These are phyloP conservation scores for Sminthopsis crassicaudata DNA, from an alignment of 2,113 vertebrate genomes.

Conservation along the genomic window DNA sequence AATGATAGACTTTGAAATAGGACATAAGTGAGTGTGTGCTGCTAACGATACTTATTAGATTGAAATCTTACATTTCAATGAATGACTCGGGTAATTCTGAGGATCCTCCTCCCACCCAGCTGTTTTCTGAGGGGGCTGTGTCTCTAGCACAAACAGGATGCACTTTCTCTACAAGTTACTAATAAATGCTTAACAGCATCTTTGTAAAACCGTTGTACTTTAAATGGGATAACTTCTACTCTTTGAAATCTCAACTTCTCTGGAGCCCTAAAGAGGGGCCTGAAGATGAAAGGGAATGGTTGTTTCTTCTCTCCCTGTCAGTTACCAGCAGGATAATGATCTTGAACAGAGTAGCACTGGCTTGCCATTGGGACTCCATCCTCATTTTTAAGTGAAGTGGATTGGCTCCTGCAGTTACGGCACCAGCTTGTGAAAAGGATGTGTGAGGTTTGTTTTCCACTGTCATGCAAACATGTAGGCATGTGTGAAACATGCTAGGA, in stretches of 20 bases:
- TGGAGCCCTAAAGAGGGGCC: background rate
- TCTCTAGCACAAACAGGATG: background rate
- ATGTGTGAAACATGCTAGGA: background rate
- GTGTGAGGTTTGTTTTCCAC: constrained; percentile 1
- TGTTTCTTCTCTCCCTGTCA: background rate
- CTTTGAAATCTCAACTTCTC: background rate
- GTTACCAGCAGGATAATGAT: background rate
- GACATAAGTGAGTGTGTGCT: background rate
- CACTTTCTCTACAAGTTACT: background rate
- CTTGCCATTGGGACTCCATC: background rate
- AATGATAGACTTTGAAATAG: background rate
- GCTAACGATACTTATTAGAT: background rate
- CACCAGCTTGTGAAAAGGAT: constrained; percentile 2
- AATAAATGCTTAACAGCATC: background rate
- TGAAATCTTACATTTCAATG: background rate
- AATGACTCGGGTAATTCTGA: background rate
- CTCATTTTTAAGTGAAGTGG: background rate
- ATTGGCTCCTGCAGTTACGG: background rate
- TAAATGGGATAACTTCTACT: background rate
- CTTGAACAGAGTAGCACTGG: background rate
- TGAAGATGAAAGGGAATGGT: background rate
- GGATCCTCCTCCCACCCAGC: background rate
- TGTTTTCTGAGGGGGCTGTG: background rate
- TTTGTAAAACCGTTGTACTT: background rate
- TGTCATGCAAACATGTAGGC: constrained; percentile 1